phyloP scores from a whole-genome alignment of 2,888 invertebrate species.

The Pocota personata region DNA sequence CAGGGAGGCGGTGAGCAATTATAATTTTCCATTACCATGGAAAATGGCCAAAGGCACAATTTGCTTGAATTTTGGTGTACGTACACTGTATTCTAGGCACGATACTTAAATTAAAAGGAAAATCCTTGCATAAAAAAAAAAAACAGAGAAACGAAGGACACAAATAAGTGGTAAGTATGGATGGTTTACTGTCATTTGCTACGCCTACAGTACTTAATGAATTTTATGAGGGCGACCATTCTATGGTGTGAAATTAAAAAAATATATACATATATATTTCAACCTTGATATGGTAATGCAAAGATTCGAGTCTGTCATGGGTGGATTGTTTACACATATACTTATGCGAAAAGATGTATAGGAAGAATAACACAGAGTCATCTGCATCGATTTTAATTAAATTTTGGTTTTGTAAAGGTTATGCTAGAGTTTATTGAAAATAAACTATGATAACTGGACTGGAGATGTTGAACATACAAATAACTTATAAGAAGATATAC shows the following conservation, averaged over 20 bases:
- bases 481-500: no score
- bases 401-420: not conserved
- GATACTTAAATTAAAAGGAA: constrained; percentile 38
- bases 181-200: constrained; percentile 50
- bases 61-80: constrained; percentile 31
- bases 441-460: not conserved
- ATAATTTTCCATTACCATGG: constrained; percentile 70
- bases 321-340: not conserved
- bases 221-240: constrained; percentile 32
- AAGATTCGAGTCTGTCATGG: not conserved
- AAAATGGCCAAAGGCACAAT: constrained; percentile 61
- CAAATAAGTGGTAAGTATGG: constrained; percentile 45
- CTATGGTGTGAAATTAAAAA: constrained; percentile 38
- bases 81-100: not conserved
- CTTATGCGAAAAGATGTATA: not conserved
- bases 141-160: constrained; percentile 30
- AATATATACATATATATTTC: no score
- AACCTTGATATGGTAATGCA: constrained; percentile 47
- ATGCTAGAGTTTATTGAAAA: not conserved
- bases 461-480: no score
- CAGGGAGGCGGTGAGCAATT: constrained; percentile 64
- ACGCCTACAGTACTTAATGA: constrained; percentile 22
- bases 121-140: constrained; percentile 22
- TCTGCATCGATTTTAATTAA: not conserved
- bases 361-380: not conserved